phyloP scores from a whole-genome alignment of 2,888 invertebrate genomes.

The Halocaridina rubra region DNA sequence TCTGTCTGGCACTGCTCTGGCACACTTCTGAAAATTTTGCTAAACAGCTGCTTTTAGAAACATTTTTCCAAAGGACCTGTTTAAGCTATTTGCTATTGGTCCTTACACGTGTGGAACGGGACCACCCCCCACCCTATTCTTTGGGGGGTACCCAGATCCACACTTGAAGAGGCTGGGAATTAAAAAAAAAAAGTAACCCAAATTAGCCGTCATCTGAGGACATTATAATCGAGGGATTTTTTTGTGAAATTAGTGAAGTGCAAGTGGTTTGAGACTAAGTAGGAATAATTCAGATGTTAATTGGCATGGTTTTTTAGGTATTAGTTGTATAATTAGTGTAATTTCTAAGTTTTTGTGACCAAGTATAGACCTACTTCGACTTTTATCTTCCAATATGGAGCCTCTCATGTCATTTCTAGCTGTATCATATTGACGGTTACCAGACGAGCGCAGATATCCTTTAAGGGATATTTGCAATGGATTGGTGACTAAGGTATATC shows the following conservation, averaged over 20 bases:
- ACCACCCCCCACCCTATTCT: conserved; percentile 34
- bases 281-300: not conserved
- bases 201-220: no score
- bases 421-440: conserved; percentile 44
- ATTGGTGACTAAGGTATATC: conserved; percentile 35
- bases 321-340: not conserved
- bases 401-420: not conserved
- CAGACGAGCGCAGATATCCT: conserved; percentile 49
- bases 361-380: no score
- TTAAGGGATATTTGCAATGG: conserved; percentile 52
- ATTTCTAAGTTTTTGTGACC: not conserved
- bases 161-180: conserved; percentile 40
- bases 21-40: not conserved
- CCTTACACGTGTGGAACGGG: conserved; percentile 49
- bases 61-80: not conserved
- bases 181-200: no score
- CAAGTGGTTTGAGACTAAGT: not conserved
- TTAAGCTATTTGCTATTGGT: conserved; percentile 15
- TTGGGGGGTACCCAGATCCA: conserved; percentile 50
- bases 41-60: not conserved
- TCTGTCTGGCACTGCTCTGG: not conserved
- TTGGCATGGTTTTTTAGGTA: not conserved
- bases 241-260: not conserved
- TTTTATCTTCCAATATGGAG: conserved; percentile 32
- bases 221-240: no score